Evolutionary conservation across 2,888 invertebrate genomes (phyloP), one percentile per base, ranked within the genome.

Genomic region (Drosophila neotestacea): DNA sequence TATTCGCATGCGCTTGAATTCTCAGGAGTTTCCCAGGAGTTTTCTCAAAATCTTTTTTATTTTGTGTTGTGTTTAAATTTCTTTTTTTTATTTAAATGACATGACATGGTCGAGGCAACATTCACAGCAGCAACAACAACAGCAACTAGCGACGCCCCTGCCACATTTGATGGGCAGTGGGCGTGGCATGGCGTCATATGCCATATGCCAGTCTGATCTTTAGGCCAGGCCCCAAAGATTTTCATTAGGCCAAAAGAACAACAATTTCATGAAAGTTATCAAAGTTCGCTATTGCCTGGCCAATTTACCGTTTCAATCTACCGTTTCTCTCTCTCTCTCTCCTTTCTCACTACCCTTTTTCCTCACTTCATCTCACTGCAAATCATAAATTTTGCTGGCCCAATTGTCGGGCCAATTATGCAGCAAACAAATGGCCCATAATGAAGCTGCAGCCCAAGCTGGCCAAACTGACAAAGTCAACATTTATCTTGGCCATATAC

Each of bases 21-120:
- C 54, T 55, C 47, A 42, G 6, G 13, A 27, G 16, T 22, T n/a
- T 30, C 22, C 55, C 41, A 48, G 56, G 54, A 65, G 63, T n/a
- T 66, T 71, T 81, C 75, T 77, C 71, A 67, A 77, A 78, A 22
- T 22, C 22, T 2, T 22, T 22, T 22, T 22, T 22, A 51, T 69
- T 70, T 60, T 55, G 50, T 63, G 68, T 74, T 79, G 70, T 74
- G 67, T 52, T 70, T 82, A 66, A 82, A 85, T 64, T 88, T 85
- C 88, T 88, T 88, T 86, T 88, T 88, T 88, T 88, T 86, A 88
- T 86, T 86, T 86, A 85, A 85, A 85, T 85, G 87, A 85, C 87
- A 86, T 81, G 86, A 81, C 67, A 62, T 72, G 61, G 54, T 46
- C 64, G 62, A 36, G 50, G 54, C 64, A 48, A 48, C 44, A 34